Evolutionary conservation across 1,140 invertebrate genomes (phyloP).

Genomic region (Elysia chlorotica): DNA sequence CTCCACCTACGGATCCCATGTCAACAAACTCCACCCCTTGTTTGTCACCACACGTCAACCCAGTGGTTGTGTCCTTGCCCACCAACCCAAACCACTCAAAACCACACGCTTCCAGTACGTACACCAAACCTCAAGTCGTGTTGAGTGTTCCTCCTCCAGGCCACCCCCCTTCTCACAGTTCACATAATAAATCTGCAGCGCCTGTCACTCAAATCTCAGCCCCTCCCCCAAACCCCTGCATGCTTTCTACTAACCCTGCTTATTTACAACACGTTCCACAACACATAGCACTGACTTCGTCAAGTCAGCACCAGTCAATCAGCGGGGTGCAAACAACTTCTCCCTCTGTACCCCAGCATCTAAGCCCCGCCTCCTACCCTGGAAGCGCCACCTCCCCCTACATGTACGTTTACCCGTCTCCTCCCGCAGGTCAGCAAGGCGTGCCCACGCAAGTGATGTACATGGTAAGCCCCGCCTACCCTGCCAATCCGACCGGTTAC

Average conservation of each 20-base stretch:
- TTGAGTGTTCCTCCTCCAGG: conserved; percentile 9
- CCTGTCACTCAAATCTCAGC: not conserved
- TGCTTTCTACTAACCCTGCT: not conserved
- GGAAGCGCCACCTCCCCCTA: conserved; percentile 22
- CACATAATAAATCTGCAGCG: not conserved
- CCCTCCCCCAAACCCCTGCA: not conserved
- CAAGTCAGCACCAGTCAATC: no score
- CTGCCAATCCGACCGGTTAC: conserved; percentile 21
- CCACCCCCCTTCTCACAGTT: not conserved
- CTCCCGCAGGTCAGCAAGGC: conserved; percentile 30
- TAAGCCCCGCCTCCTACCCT: not conserved
- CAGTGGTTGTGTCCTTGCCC: not conserved
- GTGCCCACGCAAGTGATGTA: conserved; percentile 28
- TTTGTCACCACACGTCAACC: conserved; percentile 1
- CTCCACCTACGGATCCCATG: conserved; percentile 5
- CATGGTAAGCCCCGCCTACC: conserved; percentile 30
- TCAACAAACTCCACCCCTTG: not conserved
- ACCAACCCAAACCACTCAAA: not conserved
- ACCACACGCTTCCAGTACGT: not conserved
- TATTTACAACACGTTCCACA: no score
- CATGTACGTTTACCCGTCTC: conserved; percentile 36
- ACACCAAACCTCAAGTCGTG: not conserved
- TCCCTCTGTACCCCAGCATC: conserved; percentile 12
- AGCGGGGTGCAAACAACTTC: no score
- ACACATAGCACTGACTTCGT: no score